Percentiles rank a stretch among this genome's conserved stretches.
Evolutionary conservation across 2,888 invertebrate genomes (phyloP).

Genomic region (Drosophila neutralis): DNA sequence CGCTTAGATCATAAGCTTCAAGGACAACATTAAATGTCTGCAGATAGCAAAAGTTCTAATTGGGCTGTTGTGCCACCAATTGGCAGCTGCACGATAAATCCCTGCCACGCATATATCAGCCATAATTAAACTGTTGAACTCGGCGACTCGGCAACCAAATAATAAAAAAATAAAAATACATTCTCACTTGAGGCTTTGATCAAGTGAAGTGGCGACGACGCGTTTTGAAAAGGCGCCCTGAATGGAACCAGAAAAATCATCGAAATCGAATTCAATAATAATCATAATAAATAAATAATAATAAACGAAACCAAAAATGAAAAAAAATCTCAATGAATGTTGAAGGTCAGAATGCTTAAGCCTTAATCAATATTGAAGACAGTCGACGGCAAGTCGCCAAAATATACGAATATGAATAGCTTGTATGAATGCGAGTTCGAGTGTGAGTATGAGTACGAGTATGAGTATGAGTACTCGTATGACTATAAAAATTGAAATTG

Average conservation of each 20-base stretch:
- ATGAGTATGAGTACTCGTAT: constrained; percentile 8
- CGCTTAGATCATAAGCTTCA: constrained; percentile 10
- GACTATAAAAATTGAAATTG: constrained; percentile 52
- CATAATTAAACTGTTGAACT: constrained; percentile 69
- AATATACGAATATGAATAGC: constrained; percentile 13
- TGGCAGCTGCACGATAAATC: constrained; percentile 45
- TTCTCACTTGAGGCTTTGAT: constrained; percentile 33
- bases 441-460: constrained; percentile 13
- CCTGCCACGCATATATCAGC: constrained; percentile 45
- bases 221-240: constrained; percentile 43
- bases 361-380: constrained; percentile 71
- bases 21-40: constrained; percentile 18
- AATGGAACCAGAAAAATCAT: constrained; percentile 45
- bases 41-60: constrained; percentile 39
- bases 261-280: constrained; percentile 67
- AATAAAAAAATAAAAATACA: constrained; percentile 24
- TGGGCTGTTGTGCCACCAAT: constrained; percentile 24
- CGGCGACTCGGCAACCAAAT: constrained; percentile 23
- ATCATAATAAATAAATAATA: constrained; percentile 63
- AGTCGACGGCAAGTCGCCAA: constrained; percentile 36
- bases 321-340: constrained; percentile 71
- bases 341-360: constrained; percentile 81
- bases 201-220: constrained; percentile 44
- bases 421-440: constrained; percentile 13
- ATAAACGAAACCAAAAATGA: constrained; percentile 15